Evolutionary conservation across 2,797 vertebrate species (phyloP).

Genomic region (Enteromius trimaculatus): DNA sequence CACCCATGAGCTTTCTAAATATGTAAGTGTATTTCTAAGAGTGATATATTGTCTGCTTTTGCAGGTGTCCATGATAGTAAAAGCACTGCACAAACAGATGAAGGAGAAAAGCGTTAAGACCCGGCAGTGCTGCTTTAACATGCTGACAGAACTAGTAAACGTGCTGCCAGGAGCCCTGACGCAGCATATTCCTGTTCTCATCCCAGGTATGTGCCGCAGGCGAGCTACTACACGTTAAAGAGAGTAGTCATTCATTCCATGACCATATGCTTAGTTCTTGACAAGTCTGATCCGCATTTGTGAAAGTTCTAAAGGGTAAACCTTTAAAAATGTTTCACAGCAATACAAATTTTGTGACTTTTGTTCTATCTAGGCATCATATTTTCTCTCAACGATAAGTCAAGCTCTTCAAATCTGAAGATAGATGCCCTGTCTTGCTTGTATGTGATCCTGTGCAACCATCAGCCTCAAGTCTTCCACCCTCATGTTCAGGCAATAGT

Average conservation of each 20-base stretch:
- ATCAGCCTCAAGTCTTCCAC: constrained; percentile 96
- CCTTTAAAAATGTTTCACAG: neutral
- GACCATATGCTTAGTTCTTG: neutral
- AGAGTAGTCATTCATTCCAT: constrained; percentile 18
- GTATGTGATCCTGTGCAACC: constrained; percentile 96
- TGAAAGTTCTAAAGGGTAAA: neutral
- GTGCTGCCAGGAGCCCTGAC: constrained; percentile 95
- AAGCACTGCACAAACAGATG: constrained; percentile 98
- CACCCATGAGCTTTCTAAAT: too few relatives aligned
- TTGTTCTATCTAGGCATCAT: constrained; percentile 87
- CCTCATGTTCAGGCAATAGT: constrained; percentile 96
- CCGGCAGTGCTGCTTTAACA: constrained; percentile 98
- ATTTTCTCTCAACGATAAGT: constrained; percentile 98
- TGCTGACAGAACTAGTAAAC: constrained; percentile 97
- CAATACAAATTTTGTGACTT: constrained; percentile 22
- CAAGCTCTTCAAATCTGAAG: constrained; percentile 98
- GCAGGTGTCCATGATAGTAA: constrained; percentile 98
- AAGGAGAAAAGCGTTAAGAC: constrained; percentile 99
- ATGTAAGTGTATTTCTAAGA: neutral
- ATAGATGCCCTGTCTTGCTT: constrained; percentile 96
- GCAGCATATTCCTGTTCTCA: constrained; percentile 89
- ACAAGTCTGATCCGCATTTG: neutral
- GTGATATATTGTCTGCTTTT: constrained; percentile 39
- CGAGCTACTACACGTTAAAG: constrained; percentile 17
- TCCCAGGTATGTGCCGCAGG: constrained; percentile 59